A percentile compares a stretch with the other conserved stretches of the same genome.
phyloP scores from a whole-genome alignment of 2,888 invertebrate species.

The Chloroclysta siterata region DNA sequence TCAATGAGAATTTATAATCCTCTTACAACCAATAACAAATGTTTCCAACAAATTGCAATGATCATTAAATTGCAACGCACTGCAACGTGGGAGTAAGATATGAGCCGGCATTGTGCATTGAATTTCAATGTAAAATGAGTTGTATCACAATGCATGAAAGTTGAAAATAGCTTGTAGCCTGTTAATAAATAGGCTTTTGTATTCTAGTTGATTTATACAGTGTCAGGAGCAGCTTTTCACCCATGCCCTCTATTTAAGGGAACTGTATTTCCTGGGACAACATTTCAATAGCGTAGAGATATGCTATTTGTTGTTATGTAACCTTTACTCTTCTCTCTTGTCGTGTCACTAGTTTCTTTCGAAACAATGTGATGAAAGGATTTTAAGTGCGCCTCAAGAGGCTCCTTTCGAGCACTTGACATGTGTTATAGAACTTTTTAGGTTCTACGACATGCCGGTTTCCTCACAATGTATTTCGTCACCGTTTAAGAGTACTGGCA shows the following conservation, averaged over 20 bases:
- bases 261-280: background rate
- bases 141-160: background rate
- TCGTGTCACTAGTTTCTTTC: too few species aligned
- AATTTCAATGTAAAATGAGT: conserved; percentile 1
- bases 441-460: too few species aligned
- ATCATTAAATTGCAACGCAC: conserved; percentile 9
- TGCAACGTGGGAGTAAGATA: conserved; percentile 18
- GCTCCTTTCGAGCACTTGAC: too few species aligned
- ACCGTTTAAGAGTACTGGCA: too few species aligned
- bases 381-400: too few species aligned
- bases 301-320: too few species aligned
- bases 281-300: background rate
- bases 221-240: background rate
- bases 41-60: conserved; percentile 22
- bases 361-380: too few species aligned
- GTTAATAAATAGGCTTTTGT: background rate
- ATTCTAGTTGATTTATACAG: conserved; percentile 1
- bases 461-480: too few species aligned
- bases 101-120: conserved; percentile 6
- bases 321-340: too few species aligned
- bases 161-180: background rate
- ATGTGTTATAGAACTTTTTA: too few species aligned
- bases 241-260: background rate
- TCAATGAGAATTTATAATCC: conserved; percentile 10
- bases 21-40: conserved; percentile 8